phyloP scores from a whole-genome alignment of 2,888 invertebrate species.

The Andrena bicolor region DNA sequence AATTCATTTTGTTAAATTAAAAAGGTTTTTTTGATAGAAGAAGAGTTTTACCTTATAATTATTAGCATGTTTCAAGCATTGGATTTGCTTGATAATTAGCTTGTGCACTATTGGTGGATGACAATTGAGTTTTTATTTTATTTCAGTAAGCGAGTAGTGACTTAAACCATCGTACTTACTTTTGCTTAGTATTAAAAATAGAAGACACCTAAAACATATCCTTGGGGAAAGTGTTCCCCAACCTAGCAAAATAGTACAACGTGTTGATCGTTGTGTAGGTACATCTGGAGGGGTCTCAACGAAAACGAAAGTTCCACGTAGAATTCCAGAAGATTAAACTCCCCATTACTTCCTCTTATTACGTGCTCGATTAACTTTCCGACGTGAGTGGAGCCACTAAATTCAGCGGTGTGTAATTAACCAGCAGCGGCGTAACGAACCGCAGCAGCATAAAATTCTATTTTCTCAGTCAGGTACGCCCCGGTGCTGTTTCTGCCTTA shows the following conservation, averaged over 20 bases:
- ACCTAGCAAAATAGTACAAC: not conserved
- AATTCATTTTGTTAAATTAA: too few relatives aligned
- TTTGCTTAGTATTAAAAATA: too few relatives aligned
- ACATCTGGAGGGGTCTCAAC: not conserved
- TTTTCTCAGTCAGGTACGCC: constrained; percentile 38
- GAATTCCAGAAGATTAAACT: constrained; percentile 70
- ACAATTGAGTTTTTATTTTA: too few relatives aligned
- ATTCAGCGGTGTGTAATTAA: constrained; percentile 69
- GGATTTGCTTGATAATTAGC: too few relatives aligned
- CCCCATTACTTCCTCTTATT: constrained; percentile 73
- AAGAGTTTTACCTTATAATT: too few relatives aligned
- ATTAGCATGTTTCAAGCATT: too few relatives aligned
- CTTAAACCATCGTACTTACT: too few relatives aligned
- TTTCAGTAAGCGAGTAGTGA: too few relatives aligned
- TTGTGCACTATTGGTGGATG: too few relatives aligned
- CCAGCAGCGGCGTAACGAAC: constrained; percentile 63
- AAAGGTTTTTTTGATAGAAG: too few relatives aligned
- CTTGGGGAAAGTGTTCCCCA: not conserved
- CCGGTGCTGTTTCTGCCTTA: constrained; percentile 26
- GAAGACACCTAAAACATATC: too few relatives aligned
- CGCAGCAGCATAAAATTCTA: constrained; percentile 62
- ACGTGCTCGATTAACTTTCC: constrained; percentile 77
- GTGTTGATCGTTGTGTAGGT: not conserved
- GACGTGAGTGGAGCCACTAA: constrained; percentile 65
- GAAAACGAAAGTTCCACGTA: constrained; percentile 48